Percentiles rank a stretch among this genome's conserved stretches.
These are phyloP conservation scores for Leptatherina wallacei DNA, from an alignment of 2,797 vertebrate species.

Conservation along the genomic window DNA sequence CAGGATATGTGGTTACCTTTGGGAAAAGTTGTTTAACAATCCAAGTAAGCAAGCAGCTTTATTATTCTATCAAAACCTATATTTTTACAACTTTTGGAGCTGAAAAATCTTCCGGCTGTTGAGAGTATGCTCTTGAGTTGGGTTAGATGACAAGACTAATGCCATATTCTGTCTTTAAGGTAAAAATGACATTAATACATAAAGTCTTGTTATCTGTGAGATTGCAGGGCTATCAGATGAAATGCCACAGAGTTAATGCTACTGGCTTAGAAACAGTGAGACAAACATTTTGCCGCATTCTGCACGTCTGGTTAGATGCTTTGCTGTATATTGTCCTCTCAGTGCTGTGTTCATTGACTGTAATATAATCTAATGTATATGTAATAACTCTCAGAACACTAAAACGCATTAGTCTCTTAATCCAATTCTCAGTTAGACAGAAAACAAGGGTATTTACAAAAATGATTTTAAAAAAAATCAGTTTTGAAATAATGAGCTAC, in stretches of 20 bases:
- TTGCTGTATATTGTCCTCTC: neutral
- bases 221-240: constrained; percentile 20
- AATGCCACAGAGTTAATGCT: neutral
- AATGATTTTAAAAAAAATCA: neutral
- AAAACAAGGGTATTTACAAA: no score
- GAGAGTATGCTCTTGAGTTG: neutral
- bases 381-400: no score
- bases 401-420: no score
- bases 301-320: neutral
- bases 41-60: constrained; percentile 7
- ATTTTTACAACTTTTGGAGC: neutral
- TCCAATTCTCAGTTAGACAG: no score
- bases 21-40: constrained; percentile 28
- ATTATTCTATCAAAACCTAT: constrained; percentile 23
- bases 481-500: neutral
- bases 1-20: constrained; percentile 5
- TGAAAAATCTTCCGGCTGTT: constrained; percentile 1
- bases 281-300: neutral
- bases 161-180: neutral
- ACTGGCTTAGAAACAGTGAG: neutral
- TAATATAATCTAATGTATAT: no score
- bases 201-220: neutral
- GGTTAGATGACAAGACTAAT: constrained; percentile 9
- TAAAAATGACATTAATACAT: constrained; percentile 7
- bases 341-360: no score